These are phyloP conservation scores for Pocillopora verrucosa DNA, from an alignment of 64 coral and sea anemone species.

Conservation along the genomic window DNA sequence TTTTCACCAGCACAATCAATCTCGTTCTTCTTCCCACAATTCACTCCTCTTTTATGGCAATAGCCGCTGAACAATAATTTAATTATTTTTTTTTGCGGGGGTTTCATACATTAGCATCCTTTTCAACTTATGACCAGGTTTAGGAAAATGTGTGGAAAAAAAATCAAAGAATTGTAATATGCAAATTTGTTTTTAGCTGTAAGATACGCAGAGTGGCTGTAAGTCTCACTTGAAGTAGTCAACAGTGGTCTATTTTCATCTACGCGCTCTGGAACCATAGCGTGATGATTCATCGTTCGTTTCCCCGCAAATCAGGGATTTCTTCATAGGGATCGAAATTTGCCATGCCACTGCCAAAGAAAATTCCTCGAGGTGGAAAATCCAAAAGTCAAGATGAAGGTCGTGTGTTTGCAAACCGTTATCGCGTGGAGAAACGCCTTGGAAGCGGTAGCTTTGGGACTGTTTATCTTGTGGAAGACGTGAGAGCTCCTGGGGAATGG, in stretches of 20 bases:
- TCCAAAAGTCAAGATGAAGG: conserved; percentile 67
- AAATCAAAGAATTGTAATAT: not conserved
- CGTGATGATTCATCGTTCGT: not conserved
- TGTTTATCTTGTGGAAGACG: conserved; percentile 92
- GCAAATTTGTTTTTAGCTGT: not conserved
- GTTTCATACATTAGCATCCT: not conserved
- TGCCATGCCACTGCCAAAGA: conserved; percentile 88
- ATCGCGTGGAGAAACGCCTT: conserved; percentile 69
- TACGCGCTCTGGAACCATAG: not conserved
- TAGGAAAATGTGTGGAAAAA: not conserved
- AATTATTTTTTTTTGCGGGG: too few relatives aligned
- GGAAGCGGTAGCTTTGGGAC: conserved; percentile 94
- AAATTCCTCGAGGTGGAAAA: conserved; percentile 73
- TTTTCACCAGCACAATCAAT: not conserved
- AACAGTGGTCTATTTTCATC: not conserved
- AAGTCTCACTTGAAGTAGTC: not conserved
- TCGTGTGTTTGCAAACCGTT: conserved; percentile 86
- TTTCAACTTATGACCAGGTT: not conserved
- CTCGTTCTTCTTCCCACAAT: conserved; percentile 26
- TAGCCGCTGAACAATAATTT: not conserved
- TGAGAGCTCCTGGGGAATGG: conserved; percentile 55
- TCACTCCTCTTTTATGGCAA: not conserved
- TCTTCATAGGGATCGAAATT: not conserved
- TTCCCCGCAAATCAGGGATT: not conserved
- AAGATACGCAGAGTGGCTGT: not conserved